Evolutionary conservation across 2,888 invertebrate species (phyloP).

Genomic region (Cyaniris semiargus): DNA sequence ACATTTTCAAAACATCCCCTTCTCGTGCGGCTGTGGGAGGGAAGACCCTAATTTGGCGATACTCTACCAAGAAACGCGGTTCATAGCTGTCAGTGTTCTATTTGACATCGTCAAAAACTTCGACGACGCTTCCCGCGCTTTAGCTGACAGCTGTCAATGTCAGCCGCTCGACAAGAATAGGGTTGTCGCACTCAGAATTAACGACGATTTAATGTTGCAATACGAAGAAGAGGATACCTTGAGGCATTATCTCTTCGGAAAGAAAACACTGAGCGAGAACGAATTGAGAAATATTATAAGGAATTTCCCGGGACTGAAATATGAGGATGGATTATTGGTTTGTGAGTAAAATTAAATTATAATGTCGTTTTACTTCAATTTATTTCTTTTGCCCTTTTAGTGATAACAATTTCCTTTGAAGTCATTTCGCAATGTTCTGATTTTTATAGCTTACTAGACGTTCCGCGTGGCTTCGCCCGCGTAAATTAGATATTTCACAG

Average conservation of each 20-base stretch:
- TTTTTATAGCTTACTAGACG: no score
- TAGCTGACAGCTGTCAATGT: conserved; percentile 26
- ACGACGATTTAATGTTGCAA: neutral
- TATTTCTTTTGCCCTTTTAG: neutral
- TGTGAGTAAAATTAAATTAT: neutral
- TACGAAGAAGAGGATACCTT: neutral
- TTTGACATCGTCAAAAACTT: neutral
- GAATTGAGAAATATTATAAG: neutral
- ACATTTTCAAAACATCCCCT: neutral
- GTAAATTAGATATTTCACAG: no score
- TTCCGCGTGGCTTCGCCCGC: no score
- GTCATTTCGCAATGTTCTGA: neutral
- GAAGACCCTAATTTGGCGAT: neutral
- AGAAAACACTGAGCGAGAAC: neutral
- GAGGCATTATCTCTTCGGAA: neutral
- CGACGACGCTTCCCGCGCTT: neutral
- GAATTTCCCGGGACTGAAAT: neutral
- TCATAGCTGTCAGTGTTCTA: neutral
- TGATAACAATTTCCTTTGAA: neutral
- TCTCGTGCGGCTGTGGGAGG: neutral
- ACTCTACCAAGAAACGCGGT: neutral
- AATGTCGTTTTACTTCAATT: neutral
- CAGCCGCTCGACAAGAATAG: neutral
- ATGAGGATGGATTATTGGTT: conserved; percentile 6
- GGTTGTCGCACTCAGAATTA: neutral